These are phyloP conservation scores for Eugnorisma glareosa DNA, from an alignment of 2,888 invertebrate species.

Conservation along the genomic window DNA sequence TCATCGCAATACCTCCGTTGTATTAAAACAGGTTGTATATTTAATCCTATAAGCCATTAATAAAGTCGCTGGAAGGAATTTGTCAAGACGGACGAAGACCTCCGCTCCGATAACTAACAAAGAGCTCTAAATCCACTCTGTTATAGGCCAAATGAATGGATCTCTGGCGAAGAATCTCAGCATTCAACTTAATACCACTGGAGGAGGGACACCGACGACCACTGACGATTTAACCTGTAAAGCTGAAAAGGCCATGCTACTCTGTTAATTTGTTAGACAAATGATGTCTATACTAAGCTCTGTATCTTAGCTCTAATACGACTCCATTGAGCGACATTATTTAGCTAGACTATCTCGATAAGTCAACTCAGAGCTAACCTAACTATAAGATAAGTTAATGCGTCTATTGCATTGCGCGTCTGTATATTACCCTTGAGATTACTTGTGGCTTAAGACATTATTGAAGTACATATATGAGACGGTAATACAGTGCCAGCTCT, in stretches of 20 bases:
- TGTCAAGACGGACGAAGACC: slow-evolving; percentile 65
- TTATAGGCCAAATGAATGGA: slow-evolving; percentile 73
- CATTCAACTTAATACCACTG: slow-evolving; percentile 69
- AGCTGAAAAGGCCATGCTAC: slow-evolving; percentile 34
- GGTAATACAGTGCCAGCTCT: slow-evolving; percentile 3
- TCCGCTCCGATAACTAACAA: slow-evolving; percentile 71
- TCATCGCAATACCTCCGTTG: slow-evolving; percentile 39
- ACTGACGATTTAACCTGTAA: slow-evolving; percentile 56
- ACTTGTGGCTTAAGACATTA: slow-evolving; percentile 16
- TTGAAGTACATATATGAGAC: slow-evolving; percentile 20
- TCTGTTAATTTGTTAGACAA: slow-evolving; percentile 45
- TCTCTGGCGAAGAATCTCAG: slow-evolving; percentile 69
- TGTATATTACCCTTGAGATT: slow-evolving; percentile 26
- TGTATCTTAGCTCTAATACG: slow-evolving; percentile 25
- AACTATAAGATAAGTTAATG: slow-evolving; percentile 7
- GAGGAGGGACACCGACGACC: slow-evolving; percentile 57
- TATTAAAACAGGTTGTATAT: slow-evolving; percentile 57
- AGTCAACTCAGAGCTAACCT: slow-evolving; percentile 18
- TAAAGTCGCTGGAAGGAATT: slow-evolving; percentile 68
- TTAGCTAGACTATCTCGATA: slow-evolving; percentile 16
- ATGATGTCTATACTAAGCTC: slow-evolving; percentile 30
- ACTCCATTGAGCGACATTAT: slow-evolving; percentile 26
- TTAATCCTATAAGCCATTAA: slow-evolving; percentile 67
- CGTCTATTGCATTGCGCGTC: slow-evolving; percentile 33
- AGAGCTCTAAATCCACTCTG: slow-evolving; percentile 73